Evolutionary conservation across 2,113 vertebrate genomes (phyloP).

Genomic region (Callipepla squamata): DNA sequence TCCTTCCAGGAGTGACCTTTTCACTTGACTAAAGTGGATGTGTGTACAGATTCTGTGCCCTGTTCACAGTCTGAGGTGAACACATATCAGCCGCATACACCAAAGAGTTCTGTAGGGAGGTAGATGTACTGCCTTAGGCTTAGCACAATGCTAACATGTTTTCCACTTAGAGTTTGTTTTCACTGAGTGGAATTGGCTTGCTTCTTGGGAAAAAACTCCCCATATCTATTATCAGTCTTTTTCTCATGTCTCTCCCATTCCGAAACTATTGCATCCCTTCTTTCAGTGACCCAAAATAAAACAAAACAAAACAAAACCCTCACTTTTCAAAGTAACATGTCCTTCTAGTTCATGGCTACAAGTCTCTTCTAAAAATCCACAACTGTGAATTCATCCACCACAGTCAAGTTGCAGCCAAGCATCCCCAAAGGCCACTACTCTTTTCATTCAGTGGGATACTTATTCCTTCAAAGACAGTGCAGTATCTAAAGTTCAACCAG

Average conservation of each 20-base stretch:
- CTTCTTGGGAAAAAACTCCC: background rate
- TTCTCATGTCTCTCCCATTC: background rate
- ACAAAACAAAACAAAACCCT: background rate
- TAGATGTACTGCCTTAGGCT: background rate
- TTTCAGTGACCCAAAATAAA: background rate
- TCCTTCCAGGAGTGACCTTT: background rate
- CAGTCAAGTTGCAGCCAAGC: background rate
- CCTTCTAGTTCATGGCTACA: background rate
- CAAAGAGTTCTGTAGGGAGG: background rate
- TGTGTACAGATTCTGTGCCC: background rate
- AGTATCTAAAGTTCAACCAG: background rate
- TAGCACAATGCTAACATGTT: background rate
- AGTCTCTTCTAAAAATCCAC: background rate
- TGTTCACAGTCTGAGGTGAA: background rate
- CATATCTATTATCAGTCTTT: background rate
- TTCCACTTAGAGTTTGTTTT: background rate
- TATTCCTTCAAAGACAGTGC: background rate
- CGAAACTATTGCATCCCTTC: accelerated
- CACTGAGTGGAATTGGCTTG: background rate
- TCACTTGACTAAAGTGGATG: background rate
- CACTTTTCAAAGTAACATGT: background rate
- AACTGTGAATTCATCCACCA: background rate
- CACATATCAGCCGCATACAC: background rate
- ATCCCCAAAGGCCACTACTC: background rate
- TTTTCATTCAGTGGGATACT: background rate